Conservation (phyloP, 2,888 invertebrate genomes). For the Thymelicus acteon region DNA sequence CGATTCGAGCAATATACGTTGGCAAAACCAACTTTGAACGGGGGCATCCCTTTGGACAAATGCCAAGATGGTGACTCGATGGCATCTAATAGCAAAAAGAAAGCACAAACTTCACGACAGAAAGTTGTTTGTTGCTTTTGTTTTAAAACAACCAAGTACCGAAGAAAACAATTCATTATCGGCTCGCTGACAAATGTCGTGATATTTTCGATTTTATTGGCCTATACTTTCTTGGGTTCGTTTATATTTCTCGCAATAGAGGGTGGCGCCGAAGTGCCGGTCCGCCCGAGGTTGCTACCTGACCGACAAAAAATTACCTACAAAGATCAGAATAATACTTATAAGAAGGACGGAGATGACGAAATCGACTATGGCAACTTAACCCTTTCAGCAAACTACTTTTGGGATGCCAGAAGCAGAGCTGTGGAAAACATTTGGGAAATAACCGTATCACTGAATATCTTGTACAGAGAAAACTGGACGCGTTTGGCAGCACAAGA, state of each 20-base stretch:
- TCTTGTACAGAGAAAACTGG: constrained; percentile 96
- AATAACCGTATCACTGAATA: constrained; percentile 94
- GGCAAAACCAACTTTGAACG: constrained; percentile 79
- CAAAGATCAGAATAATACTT: constrained; percentile 77
- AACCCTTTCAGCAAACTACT: constrained; percentile 76
- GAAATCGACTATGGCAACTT: constrained; percentile 72
- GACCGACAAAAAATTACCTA: constrained; percentile 78
- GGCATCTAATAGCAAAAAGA: constrained; percentile 80
- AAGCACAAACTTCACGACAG: constrained; percentile 76
- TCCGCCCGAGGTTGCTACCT: constrained; percentile 76
- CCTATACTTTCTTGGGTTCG: constrained; percentile 91
- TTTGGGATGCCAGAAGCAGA: constrained; percentile 78
- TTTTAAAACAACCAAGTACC: constrained; percentile 82
- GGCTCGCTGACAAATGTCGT: constrained; percentile 92
- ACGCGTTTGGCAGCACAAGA: constrained; percentile 91
- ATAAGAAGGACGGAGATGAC: constrained; percentile 71
- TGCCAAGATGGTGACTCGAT: constrained; percentile 82
- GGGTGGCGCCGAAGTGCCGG: constrained; percentile 86
- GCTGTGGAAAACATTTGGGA: constrained; percentile 97
- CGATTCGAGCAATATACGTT: constrained; percentile 81
- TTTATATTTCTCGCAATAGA: constrained; percentile 95
- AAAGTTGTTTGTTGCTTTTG: constrained; percentile 84
- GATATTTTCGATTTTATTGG: constrained; percentile 92
- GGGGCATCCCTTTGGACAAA: constrained; percentile 81
- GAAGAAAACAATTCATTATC: constrained; percentile 87